Evolutionary conservation across 30 jellyfish, hydroid and myxozoan genomes (phyloP), one percentile per base, ranked within the genome.

Genomic region (Hydractinia symbiolongicarpus): DNA sequence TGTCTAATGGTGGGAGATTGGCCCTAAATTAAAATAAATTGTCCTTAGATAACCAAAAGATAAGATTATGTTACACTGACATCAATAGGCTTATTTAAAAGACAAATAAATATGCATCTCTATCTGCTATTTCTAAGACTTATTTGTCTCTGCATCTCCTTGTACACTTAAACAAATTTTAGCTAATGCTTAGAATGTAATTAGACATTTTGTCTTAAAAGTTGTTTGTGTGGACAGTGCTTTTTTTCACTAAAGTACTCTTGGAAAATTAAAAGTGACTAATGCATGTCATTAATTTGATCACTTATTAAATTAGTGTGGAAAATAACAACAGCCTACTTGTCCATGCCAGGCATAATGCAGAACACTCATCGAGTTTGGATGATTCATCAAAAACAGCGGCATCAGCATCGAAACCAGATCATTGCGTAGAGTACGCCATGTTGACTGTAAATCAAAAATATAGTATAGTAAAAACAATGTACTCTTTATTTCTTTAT

Each of bases 341-440:
- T 90, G 97, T 68, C 97, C 97, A 82, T 90, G 95, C 97, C 97
- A 90, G 13, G 96, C 95, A 71, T 90, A 90, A 66, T 90, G 97
- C 57, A 90, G 78, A 60, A 90, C 96, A 67, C 97, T 85, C 97
- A 90, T 90, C 60, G 97, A 86, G 70, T 90, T 90, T 17, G 95
- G 97, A 83, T 90, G 97, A 74, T 90, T 90, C 50, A 88, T 86
- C 50, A 90, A 89, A 77, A 90, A 90, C 75, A 86, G 56, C n/a
- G 97, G 97, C 97, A 90, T 90, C 50, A 90, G 84, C 94, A 83
- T 90, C 7, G 97, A 83, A 21, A 90, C 95, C n/a, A 90, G 90
- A 53, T 90, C 97, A 72, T 90, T 90, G 49, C 97, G 83, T 21
- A 90, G 68, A 4, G 97, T 83, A 55, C 86, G 93, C 97, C 97